Conservation (phyloP, 2,888 invertebrate species). For the Amphipyra tragopoginis region DNA sequence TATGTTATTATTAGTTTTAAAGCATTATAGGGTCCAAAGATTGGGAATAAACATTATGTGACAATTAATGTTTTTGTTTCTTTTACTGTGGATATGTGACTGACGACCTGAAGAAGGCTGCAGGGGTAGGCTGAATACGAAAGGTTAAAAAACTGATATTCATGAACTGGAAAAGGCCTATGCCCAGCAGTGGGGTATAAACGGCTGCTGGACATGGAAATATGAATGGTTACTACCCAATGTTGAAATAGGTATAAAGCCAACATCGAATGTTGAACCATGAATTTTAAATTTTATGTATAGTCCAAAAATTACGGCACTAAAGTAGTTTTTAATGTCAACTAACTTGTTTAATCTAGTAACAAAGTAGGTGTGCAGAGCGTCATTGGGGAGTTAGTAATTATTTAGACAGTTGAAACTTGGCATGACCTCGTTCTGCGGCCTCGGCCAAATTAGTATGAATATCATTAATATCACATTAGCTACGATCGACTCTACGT, state of each 20-base stretch:
- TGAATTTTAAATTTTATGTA: slow-evolving; percentile 39
- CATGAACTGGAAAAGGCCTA: too few species aligned
- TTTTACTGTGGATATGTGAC: slow-evolving; percentile 59
- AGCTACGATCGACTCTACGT: slow-evolving; percentile 65
- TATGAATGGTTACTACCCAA: too few species aligned
- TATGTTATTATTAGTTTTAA: slow-evolving; percentile 91
- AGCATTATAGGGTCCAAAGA: slow-evolving; percentile 93
- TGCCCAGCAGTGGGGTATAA: too few species aligned
- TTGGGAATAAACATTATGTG: slow-evolving; percentile 93
- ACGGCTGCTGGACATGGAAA: too few species aligned
- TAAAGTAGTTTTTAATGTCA: slow-evolving; percentile 57
- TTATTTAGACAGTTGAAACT: slow-evolving; percentile 83
- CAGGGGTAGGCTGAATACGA: neutral
- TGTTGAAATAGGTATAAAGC: neutral
- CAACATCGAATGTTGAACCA: slow-evolving; percentile 26
- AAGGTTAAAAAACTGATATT: too few species aligned
- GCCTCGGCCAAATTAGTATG: slow-evolving; percentile 77
- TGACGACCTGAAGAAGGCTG: slow-evolving; percentile 16
- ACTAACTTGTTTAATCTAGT: slow-evolving; percentile 58
- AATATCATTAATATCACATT: slow-evolving; percentile 83
- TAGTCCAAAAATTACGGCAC: slow-evolving; percentile 33
- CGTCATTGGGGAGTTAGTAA: slow-evolving; percentile 70
- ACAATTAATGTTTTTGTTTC: slow-evolving; percentile 83
- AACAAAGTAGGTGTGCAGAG: slow-evolving; percentile 51
- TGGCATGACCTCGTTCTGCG: slow-evolving; percentile 75